Evolutionary conservation across 2,797 vertebrate species (phyloP).

Genomic region (Manis pentadactyla): DNA sequence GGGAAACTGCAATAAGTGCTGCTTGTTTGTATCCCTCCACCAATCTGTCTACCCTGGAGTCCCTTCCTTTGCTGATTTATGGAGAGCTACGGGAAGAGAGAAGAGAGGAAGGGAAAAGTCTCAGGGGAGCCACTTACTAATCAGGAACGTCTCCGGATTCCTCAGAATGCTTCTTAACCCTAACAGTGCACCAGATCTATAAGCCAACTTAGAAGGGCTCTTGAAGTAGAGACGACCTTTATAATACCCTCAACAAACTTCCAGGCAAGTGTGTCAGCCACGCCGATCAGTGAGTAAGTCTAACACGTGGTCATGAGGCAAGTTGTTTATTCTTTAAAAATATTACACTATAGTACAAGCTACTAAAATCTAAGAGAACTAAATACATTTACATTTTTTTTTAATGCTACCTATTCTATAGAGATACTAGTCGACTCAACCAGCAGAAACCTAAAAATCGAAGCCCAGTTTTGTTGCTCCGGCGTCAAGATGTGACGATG

Average conservation of each 20-base stretch:
- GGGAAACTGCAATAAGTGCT: not conserved
- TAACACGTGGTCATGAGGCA: conserved; percentile 45
- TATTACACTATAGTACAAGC: conserved; percentile 76
- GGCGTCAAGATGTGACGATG: not conserved
- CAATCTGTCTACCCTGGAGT: not conserved
- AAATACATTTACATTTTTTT: conserved; percentile 70
- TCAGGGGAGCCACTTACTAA: not conserved
- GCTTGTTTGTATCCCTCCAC: not conserved
- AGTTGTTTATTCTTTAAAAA: conserved; percentile 86
- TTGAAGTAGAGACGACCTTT: not conserved
- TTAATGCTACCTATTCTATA: conserved; percentile 65
- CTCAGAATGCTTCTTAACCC: not conserved
- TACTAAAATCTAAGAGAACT: conserved; percentile 68
- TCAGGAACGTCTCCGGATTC: not conserved
- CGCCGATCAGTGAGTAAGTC: conserved; percentile 26
- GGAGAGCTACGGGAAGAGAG: not conserved
- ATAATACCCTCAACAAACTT: not conserved
- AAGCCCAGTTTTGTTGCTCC: conserved; percentile 63
- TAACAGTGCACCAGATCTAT: not conserved
- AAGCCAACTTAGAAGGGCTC: not conserved
- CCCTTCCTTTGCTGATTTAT: not conserved
- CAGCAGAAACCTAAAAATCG: conserved; percentile 70
- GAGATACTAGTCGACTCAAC: conserved; percentile 73
- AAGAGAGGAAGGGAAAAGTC: not conserved
- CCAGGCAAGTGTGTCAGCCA: not conserved